Evolutionary conservation across 1,140 invertebrate species (phyloP).

Genomic region (Caerostris extrusa): DNA sequence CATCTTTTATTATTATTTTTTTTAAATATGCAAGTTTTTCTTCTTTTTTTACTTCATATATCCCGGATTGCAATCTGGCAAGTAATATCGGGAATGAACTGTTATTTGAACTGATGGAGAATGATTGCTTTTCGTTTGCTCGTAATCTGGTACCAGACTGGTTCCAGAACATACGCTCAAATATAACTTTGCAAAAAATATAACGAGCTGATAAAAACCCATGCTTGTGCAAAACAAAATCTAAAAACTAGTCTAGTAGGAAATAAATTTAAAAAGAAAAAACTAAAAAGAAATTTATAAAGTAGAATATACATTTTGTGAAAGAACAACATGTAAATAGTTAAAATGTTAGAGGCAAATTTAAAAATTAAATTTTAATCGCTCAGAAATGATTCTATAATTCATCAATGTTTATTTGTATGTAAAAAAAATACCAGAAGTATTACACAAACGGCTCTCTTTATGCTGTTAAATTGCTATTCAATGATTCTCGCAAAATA

Average conservation of each 20-base stretch:
- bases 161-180: not conserved
- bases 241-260: not conserved
- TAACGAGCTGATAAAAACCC: not conserved
- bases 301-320: too few relatives aligned
- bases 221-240: not conserved
- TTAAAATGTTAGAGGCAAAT: too few relatives aligned
- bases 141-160: too few relatives aligned
- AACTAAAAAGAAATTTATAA: too few relatives aligned
- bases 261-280: not conserved
- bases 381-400: too few relatives aligned
- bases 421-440: too few relatives aligned
- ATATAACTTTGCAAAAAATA: not conserved
- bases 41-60: not conserved
- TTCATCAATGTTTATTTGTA: too few relatives aligned
- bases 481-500: too few relatives aligned
- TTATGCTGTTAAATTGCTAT: too few relatives aligned
- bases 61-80: not conserved
- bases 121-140: not conserved
- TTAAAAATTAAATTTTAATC: too few relatives aligned
- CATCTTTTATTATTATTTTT: not conserved
- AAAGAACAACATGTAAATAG: too few relatives aligned
- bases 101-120: not conserved
- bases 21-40: not conserved
- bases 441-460: too few relatives aligned
- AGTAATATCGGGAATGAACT: not conserved